Evolutionary conservation across 2,797 vertebrate genomes (phyloP).

Genomic region (Poeciliopsis turneri): DNA sequence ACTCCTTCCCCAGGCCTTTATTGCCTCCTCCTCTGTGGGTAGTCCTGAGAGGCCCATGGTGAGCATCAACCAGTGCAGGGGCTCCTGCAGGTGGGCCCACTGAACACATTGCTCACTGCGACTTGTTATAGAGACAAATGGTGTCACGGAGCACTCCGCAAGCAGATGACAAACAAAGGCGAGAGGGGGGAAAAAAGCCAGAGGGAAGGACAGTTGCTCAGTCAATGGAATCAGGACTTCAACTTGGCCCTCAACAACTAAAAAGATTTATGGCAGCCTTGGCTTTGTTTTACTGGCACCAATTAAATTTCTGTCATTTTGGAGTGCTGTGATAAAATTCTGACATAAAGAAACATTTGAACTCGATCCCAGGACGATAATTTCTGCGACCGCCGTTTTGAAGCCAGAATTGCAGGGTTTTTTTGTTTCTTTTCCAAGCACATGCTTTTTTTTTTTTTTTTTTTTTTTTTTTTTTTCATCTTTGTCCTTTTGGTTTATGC

Average conservation of each 20-base stretch:
- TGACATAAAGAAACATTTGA: slow-evolving; percentile 46
- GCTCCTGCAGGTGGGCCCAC: slow-evolving; percentile 82
- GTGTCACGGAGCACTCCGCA: slow-evolving; percentile 57
- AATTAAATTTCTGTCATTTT: slow-evolving; percentile 54
- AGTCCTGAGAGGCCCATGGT: slow-evolving; percentile 75
- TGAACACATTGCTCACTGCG: slow-evolving; percentile 75
- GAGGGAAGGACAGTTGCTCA: slow-evolving; percentile 55
- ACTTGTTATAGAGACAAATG: slow-evolving; percentile 84
- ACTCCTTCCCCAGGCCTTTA: slow-evolving; percentile 77
- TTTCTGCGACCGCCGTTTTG: slow-evolving; percentile 25
- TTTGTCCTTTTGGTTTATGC: slow-evolving; percentile 1
- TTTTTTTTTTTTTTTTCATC: neutral
- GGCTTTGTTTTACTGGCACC: slow-evolving; percentile 43
- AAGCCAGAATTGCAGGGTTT: slow-evolving; percentile 10
- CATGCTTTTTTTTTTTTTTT: neutral
- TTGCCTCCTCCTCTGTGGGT: slow-evolving; percentile 81
- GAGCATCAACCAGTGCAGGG: slow-evolving; percentile 70
- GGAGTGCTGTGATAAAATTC: slow-evolving; percentile 40
- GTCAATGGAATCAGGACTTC: slow-evolving; percentile 66
- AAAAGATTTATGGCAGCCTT: slow-evolving; percentile 41
- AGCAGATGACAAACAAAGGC: slow-evolving; percentile 69
- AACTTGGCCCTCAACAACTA: slow-evolving; percentile 76
- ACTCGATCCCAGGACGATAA: slow-evolving; percentile 36
- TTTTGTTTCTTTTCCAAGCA: neutral
- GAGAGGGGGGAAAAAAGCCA: slow-evolving; percentile 37